Percentiles rank a stretch among this genome's conserved stretches.
These are phyloP conservation scores for Scomber colias DNA, from an alignment of 2,113 vertebrate species.

Conservation along the genomic window DNA sequence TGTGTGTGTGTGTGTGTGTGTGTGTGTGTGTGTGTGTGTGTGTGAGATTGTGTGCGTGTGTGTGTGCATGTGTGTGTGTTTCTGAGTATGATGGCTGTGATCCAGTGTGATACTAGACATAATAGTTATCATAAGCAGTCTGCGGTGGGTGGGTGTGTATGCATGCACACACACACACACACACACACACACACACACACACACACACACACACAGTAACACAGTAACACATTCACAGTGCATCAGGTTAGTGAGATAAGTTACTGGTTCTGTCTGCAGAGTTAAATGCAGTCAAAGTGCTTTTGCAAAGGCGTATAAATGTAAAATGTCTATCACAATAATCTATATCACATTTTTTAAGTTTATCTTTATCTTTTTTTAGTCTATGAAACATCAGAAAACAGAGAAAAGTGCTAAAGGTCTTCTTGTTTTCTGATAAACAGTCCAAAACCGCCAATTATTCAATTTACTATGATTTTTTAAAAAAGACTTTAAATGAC, in stretches of 20 bases:
- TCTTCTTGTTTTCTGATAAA: no score
- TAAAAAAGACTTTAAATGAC: no score
- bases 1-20: slow-evolving; percentile 1
- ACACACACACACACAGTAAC: background rate
- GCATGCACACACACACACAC: background rate
- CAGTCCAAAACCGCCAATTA: no score
- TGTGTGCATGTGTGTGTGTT: slow-evolving; percentile 8
- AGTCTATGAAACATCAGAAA: no score
- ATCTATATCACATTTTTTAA: no score
- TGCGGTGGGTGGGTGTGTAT: slow-evolving; percentile 6
- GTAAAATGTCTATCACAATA: no score
- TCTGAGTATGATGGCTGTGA: slow-evolving; percentile 37
- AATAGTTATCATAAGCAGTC: slow-evolving; percentile 59
- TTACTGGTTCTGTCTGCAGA: background rate
- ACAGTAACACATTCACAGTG: background rate
- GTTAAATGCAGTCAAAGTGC: background rate
- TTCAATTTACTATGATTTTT: no score
- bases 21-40: slow-evolving; percentile 20
- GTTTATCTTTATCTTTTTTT: no score
- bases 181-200: background rate
- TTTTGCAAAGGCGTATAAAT: background rate
- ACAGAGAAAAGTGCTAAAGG: no score
- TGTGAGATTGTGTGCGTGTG: slow-evolving; percentile 2
- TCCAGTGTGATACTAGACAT: slow-evolving; percentile 61
- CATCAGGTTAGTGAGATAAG: background rate